These are phyloP conservation scores for Phodopus roborovskii DNA, from an alignment of 2,113 vertebrate genomes.

Conservation along the genomic window DNA sequence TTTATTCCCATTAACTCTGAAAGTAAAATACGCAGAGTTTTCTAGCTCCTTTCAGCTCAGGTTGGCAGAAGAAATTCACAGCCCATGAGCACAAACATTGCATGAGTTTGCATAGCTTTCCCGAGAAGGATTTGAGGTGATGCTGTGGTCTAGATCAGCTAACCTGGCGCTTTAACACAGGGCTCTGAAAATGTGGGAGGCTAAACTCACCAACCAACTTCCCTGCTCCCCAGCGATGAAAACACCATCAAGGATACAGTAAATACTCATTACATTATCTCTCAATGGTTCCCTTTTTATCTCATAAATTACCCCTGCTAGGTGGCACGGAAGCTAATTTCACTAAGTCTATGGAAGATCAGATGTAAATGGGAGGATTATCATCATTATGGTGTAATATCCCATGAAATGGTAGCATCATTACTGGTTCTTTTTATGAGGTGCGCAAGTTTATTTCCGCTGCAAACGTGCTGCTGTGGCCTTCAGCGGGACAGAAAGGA, in stretches of 20 bases:
- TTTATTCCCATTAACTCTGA: constrained; percentile 99
- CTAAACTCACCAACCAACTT: constrained; percentile 81
- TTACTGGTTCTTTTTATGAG: constrained; percentile 96
- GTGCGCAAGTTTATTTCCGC: constrained; percentile 91
- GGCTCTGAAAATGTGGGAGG: background rate
- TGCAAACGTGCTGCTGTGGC: constrained; percentile 84
- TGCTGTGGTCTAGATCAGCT: background rate
- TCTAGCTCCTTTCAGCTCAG: constrained; percentile 94
- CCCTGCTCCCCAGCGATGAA: constrained; percentile 85
- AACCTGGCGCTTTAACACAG: constrained; percentile 72
- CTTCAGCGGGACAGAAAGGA: constrained; percentile 84
- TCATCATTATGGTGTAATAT: constrained; percentile 99
- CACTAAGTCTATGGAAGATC: constrained; percentile 94
- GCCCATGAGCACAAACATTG: constrained; percentile 90
- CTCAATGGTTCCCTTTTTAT: constrained; percentile 91
- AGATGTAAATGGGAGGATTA: constrained; percentile 98
- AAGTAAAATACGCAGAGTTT: constrained; percentile 99
- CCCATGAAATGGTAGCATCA: constrained; percentile 99
- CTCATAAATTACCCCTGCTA: constrained; percentile 95
- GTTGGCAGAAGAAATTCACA: constrained; percentile 91
- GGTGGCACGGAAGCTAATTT: constrained; percentile 95
- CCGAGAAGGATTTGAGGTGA: constrained; percentile 83
- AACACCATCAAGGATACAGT: constrained; percentile 90
- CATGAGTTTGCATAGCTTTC: constrained; percentile 90
- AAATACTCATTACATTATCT: constrained; percentile 94